Base-by-base conservation (phyloP, 1,140 invertebrate genomes). In the Bombus ignitus region DNA sequence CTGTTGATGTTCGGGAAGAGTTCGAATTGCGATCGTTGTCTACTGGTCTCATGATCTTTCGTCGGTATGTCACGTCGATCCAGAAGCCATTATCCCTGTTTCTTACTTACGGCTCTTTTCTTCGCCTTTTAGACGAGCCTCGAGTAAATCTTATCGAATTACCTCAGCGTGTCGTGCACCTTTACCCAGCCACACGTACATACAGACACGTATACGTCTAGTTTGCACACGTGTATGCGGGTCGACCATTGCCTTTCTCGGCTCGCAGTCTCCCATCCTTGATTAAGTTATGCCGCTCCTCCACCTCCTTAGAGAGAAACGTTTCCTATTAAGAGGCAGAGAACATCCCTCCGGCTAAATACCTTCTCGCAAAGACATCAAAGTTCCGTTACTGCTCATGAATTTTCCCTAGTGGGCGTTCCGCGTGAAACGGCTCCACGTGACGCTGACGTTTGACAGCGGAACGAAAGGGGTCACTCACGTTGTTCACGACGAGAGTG, bases 61-160 rank as follows among this genome's bases (percentile, higher is more conserved):
- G 89, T 85, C 83, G 84, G 77, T 88, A 76, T 79, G 87, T 91
- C 90, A 89, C 86, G 88, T 91, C 81, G 89, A 88, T 89, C 81
- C 75, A 83, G 88, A 89, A 82, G 77, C 83, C 84, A 85, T 89
- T 89, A 75, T 88, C 83, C 92, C 87, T 68, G 86, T 88, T 89
- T 89, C 86, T 87, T 77, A 89, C 80, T 66, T 57, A 83, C 77
- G 62, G 83, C 73, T 74, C 81, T 86, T 91, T 88, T 91, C 89
- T 87, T 87, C 85, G 87, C 89, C 86, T 90, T 83, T 73, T 81
- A 68, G 42, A 59, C 83, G 82, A 87, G 85, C 84, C 85, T 66
- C 86, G 76, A 92, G 88, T 92, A 94, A 95, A 94, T 94, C 93
- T 94, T 93, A 94, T 94, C 92, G 88, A 94, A 93, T 94, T 93